A percentile compares a stretch with the other conserved stretches of the same genome.
Evolutionary conservation across 2,888 invertebrate genomes (phyloP).

Genomic region (Epinotia brunnichana): DNA sequence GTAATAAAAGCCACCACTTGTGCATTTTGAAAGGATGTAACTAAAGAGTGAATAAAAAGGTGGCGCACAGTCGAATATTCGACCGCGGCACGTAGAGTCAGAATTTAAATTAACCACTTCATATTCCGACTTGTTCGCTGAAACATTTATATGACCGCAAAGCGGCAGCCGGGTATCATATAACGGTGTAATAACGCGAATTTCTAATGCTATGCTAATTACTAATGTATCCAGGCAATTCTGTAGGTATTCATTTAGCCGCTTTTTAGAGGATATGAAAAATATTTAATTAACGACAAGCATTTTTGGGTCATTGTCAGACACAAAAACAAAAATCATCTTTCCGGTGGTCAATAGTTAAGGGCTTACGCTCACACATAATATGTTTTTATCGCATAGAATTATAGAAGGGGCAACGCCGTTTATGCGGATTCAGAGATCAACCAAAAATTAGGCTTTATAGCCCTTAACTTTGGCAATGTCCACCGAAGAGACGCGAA

Average conservation of each 20-base stretch:
- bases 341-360: too few species aligned
- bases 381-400: too few species aligned
- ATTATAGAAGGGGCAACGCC: too few species aligned
- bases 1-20: constrained; percentile 46
- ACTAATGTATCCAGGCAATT: constrained; percentile 15
- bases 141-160: constrained; percentile 69
- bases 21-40: constrained; percentile 49
- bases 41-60: constrained; percentile 51
- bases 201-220: constrained; percentile 39
- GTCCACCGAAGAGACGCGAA: too few species aligned
- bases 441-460: too few species aligned
- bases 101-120: constrained; percentile 79
- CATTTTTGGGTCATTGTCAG: too few species aligned
- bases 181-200: constrained; percentile 41
- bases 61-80: constrained; percentile 42
- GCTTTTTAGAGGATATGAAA: too few species aligned
- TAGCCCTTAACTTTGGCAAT: too few species aligned
- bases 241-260: background rate
- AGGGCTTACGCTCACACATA: too few species aligned
- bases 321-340: too few species aligned
- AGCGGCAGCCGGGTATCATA: constrained; percentile 50
- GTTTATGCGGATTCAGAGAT: too few species aligned
- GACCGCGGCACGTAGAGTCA: constrained; percentile 52
- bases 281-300: too few species aligned
- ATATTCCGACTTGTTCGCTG: constrained; percentile 68